Evolutionary conservation across 2,888 invertebrate species (phyloP), one percentile per base, ranked within the genome.

Genomic region (Andrena flavipes): DNA sequence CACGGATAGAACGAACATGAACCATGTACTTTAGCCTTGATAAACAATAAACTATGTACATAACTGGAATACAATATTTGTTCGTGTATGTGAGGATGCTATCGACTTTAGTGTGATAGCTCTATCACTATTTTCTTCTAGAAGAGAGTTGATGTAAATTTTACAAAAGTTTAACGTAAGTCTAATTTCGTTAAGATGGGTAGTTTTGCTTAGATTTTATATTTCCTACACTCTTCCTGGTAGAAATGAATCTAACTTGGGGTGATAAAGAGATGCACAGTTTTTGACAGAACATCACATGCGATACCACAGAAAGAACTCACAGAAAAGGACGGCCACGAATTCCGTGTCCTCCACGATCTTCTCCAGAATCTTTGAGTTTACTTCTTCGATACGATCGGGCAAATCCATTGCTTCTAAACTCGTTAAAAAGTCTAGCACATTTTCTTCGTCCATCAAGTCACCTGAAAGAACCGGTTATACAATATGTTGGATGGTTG

Each of bases 351-450:
- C 98, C 94, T 98, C 97, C 86, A 98, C 97, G 92, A 98, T 97
- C 95, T 98, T 98, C 80, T 96, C 96, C 87, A 98, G 95, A 92
- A 98, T 98, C 94, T 97, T 97, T 84, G 98, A 96, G 94, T 98
- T 98, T 72, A 98, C 98, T 95, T 98, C 98, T 95, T 98, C 98
- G 94, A 98, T 98, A 94, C 98, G 96, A 95, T 98, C 98, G 67
- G 98, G 98, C 92, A 98, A 95, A 94, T 98, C 98, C 98, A 98
- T 98, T 89, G 98, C 98, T 95, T 98, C 98, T 92, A 98, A 96
- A 93, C 98, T 98, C 91, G 98, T 98, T 91, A 98, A 95, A 95
- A 98, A 98, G 95, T 98, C 98, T 94, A 98, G 95, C 89, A 98
- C 98, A 94, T 96, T 97, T 94, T 98, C 98, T 94, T 98, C 98